Evolutionary conservation across 2,113 vertebrate genomes (phyloP).

Genomic region (Neogobius melanostomus): DNA sequence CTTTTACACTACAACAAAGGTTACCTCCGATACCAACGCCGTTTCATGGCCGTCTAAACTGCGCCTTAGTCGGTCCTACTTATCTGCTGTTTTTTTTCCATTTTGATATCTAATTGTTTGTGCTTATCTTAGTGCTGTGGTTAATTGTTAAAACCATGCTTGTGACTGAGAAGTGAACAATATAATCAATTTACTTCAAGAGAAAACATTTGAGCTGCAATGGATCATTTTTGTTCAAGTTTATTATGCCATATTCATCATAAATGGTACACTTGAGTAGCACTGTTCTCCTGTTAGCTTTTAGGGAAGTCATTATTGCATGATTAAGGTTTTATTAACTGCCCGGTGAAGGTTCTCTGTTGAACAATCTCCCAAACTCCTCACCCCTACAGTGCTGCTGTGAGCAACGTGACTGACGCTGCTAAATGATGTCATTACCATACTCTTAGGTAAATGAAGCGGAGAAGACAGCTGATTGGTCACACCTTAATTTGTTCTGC

Average conservation of each 20-base stretch:
- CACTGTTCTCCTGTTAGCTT: constrained; percentile 54
- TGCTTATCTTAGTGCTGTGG: no score
- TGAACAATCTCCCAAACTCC: constrained; percentile 30
- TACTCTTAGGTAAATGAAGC: constrained; percentile 52
- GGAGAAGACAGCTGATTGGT: constrained; percentile 36
- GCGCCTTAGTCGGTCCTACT: no score
- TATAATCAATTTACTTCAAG: constrained; percentile 12
- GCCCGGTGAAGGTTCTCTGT: constrained; percentile 33
- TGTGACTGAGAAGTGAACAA: neutral
- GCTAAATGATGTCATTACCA: constrained; percentile 60
- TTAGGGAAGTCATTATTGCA: constrained; percentile 54
- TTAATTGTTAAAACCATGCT: neutral
- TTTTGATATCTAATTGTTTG: no score
- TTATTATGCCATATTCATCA: constrained; percentile 4
- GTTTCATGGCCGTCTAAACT: no score
- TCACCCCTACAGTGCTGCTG: constrained; percentile 17
- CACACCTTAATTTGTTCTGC: constrained; percentile 39
- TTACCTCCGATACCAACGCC: no score
- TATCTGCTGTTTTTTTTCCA: no score
- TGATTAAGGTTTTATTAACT: constrained; percentile 51
- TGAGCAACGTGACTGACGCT: constrained; percentile 53
- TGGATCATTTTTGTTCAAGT: neutral
- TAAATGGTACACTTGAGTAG: constrained; percentile 1
- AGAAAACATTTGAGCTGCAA: no score
- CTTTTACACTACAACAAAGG: no score